Evolutionary conservation across 2,797 vertebrate species (phyloP).

Genomic region (Sparidentex hasta): DNA sequence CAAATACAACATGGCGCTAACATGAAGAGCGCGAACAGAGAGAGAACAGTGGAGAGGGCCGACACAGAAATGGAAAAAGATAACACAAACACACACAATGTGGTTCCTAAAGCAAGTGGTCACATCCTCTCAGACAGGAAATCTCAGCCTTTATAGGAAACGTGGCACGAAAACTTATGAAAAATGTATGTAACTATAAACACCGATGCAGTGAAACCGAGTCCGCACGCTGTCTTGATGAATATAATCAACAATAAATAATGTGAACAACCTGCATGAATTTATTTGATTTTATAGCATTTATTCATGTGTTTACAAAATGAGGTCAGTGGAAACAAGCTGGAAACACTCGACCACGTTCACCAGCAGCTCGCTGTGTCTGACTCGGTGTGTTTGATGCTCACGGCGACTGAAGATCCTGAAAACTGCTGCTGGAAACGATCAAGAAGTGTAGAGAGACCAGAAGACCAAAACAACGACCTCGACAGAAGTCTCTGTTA

Average conservation of each 20-base stretch:
- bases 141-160: conserved; percentile 49
- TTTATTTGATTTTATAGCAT: background rate
- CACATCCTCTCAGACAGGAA: conserved; percentile 61
- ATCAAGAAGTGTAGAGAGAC: too few relatives aligned
- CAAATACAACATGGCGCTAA: background rate
- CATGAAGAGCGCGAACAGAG: background rate
- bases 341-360: background rate
- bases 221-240: background rate
- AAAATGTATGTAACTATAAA: conserved; percentile 25
- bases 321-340: background rate
- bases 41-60: background rate
- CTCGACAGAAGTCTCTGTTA: too few relatives aligned
- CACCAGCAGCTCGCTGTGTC: too few relatives aligned
- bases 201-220: conserved; percentile 11
- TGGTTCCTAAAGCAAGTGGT: conserved; percentile 23
- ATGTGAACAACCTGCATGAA: background rate
- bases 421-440: too few relatives aligned
- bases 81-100: conserved; percentile 27
- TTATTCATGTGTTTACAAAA: background rate
- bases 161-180: conserved; percentile 25
- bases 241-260: background rate
- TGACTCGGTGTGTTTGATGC: too few relatives aligned
- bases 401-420: too few relatives aligned
- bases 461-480: too few relatives aligned
- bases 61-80: conserved; percentile 7